phyloP scores from a whole-genome alignment of 2,888 invertebrate genomes.

The Lasioglossum calceatum region DNA sequence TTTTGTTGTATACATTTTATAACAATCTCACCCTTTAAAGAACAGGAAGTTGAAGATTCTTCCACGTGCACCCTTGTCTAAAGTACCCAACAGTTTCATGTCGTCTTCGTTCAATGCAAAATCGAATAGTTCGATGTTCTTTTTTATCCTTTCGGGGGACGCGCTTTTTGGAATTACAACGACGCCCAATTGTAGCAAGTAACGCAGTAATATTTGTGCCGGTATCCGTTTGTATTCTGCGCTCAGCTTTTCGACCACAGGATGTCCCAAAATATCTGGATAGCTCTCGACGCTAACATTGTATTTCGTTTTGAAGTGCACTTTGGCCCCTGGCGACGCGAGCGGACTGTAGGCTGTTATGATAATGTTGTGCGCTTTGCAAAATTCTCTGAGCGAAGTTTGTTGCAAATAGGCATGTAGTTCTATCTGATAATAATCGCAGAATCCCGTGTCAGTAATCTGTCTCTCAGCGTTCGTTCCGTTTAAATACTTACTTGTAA shows the following conservation, averaged over 20 bases:
- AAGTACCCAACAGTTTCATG: slow-evolving; percentile 85
- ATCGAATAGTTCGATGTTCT: slow-evolving; percentile 89
- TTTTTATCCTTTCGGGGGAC: slow-evolving; percentile 88
- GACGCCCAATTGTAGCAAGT: slow-evolving; percentile 88
- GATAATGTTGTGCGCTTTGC: slow-evolving; percentile 87
- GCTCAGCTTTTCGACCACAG: slow-evolving; percentile 87
- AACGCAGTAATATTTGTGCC: slow-evolving; percentile 90
- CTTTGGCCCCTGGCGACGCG: slow-evolving; percentile 89
- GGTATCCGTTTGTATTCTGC: slow-evolving; percentile 87
- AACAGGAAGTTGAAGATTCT: slow-evolving; percentile 89
- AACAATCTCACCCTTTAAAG: slow-evolving; percentile 81
- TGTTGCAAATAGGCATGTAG: slow-evolving; percentile 92
- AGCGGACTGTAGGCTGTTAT: slow-evolving; percentile 90
- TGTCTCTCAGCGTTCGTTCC: neutral
- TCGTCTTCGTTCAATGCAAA: slow-evolving; percentile 87
- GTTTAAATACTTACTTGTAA: slow-evolving; percentile 85
- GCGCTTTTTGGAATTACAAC: slow-evolving; percentile 92
- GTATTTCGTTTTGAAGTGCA: slow-evolving; percentile 81
- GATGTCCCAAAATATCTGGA: slow-evolving; percentile 88
- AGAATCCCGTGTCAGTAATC: slow-evolving; percentile 4
- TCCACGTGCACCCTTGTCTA: slow-evolving; percentile 88
- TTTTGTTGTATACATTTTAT: neutral
- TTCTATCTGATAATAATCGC: slow-evolving; percentile 85
- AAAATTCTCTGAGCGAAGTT: slow-evolving; percentile 87
- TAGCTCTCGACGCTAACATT: slow-evolving; percentile 77